Base-by-base conservation (phyloP, 1,140 invertebrate species). In the Drosophila bifasciata region DNA sequence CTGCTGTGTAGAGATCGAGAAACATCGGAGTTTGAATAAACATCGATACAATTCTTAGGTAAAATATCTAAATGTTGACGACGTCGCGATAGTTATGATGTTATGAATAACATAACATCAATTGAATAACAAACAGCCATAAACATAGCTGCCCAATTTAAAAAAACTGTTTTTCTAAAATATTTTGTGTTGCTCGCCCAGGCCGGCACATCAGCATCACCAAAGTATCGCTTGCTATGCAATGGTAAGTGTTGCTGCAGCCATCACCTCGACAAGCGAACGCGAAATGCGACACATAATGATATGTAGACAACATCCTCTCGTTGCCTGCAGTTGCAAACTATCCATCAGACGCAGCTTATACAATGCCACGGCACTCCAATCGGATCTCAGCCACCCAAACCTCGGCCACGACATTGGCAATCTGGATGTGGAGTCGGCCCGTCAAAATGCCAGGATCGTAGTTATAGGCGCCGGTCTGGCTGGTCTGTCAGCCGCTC, bases 391-490 rank as follows among this genome's bases (percentile, higher is more conserved):
- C 28, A 71, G 57, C 21, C 52, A 44, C 13, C 49, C 61, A 40
- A 49, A 55, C 5, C 55, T 53, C 44, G 44, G 57, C 40, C 15
- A 1, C 39, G 49, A 23, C 23, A 36, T 9, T 16, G 32, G 40
- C 28, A 72, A 49, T 25, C 52, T 60, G n/a, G 60, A 86, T 25
- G 16, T 85, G 21, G 73, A 88, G n/a, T 15, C 73, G 11, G 73
- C 77, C 1, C 79, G 68, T 44, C 52, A 64, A 17, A 79, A 79
- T 70, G 95, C 95, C n/a, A 93, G 92, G 1, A 93, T 96, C 1
- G 93, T 96, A 1, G 95, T 96, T 13, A 92, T 96, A 15, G 95
- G 95, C 0, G 95, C 94, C 5, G 95, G 95, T n/a, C 94, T 96
- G 73, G 95, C 95, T 0, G 95, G 95, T 1, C 90, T 96, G 1